Conservation (phyloP, 1,140 invertebrate genomes). For the Episyrphus balteatus region DNA sequence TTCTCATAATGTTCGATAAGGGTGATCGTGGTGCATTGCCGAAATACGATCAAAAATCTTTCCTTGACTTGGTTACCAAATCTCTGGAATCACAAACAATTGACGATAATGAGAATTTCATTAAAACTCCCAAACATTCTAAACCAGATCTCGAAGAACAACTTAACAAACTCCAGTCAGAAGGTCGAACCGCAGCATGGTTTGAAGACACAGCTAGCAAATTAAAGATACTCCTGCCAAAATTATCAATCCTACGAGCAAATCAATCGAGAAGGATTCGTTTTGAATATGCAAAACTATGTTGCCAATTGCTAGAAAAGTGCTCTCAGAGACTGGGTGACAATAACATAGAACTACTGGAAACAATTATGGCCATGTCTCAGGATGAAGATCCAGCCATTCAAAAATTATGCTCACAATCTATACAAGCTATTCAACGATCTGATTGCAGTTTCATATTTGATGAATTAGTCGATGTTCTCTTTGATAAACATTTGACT, state of each 20-base stretch:
- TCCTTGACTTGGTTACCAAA: conserved; percentile 12
- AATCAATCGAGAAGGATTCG: conserved; percentile 14
- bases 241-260: conserved; percentile 19
- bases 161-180: conserved; percentile 16
- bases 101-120: neutral
- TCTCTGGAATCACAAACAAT: neutral
- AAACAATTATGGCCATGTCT: conserved; percentile 25
- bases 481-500: conserved; percentile 23
- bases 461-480: conserved; percentile 24
- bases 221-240: conserved; percentile 17
- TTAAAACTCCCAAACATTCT: neutral
- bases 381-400: conserved; percentile 20
- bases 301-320: conserved; percentile 17
- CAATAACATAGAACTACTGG: conserved; percentile 25
- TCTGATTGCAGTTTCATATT: conserved; percentile 5
- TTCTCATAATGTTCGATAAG: conserved; percentile 26
- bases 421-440: conserved; percentile 15
- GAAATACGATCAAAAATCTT: conserved; percentile 20
- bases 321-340: conserved; percentile 21
- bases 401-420: conserved; percentile 9
- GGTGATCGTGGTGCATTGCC: conserved; percentile 20
- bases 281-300: conserved; percentile 18
- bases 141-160: conserved; percentile 17
- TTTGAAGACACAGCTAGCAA: conserved; percentile 17
- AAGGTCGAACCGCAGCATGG: conserved; percentile 20